Percentiles rank a stretch among this genome's conserved stretches.
These are phyloP conservation scores for Petrocephalus sullivani DNA, from an alignment of 2,797 vertebrate species.

Conservation along the genomic window DNA sequence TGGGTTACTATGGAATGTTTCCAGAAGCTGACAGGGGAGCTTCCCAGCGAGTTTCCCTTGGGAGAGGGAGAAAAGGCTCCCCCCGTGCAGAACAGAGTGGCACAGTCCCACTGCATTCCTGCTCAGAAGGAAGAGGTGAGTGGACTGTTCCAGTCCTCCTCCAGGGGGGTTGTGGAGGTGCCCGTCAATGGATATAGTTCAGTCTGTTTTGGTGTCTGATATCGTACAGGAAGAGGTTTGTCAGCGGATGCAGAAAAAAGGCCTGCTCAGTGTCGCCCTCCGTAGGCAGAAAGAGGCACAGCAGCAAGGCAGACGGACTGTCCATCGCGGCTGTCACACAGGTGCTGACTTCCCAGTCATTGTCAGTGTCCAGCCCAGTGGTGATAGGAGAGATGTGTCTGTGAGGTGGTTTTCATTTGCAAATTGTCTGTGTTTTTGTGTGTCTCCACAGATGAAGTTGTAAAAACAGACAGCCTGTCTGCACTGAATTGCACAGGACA, in stretches of 20 bases:
- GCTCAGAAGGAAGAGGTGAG: constrained; percentile 59
- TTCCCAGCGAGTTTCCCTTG: constrained; percentile 75
- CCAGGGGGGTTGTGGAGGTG: constrained; percentile 36
- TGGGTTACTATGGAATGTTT: constrained; percentile 29
- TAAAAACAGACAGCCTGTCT: constrained; percentile 8
- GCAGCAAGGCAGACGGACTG: constrained; percentile 61
- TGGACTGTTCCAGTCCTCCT: constrained; percentile 28
- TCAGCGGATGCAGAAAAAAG: constrained; percentile 73
- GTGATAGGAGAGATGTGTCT: neutral
- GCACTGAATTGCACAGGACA: neutral
- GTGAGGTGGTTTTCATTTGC: neutral
- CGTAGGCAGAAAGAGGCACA: constrained; percentile 62
- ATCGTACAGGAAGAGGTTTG: constrained; percentile 59
- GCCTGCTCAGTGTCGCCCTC: constrained; percentile 61
- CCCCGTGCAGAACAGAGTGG: constrained; percentile 64
- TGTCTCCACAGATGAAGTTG: constrained; percentile 10
- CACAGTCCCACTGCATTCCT: constrained; percentile 41
- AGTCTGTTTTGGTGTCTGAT: constrained; percentile 30
- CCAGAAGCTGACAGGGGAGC: constrained; percentile 81
- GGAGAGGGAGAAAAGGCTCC: constrained; percentile 79
- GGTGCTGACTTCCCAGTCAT: constrained; percentile 39
- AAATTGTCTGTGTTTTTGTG: neutral
- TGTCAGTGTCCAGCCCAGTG: neutral
- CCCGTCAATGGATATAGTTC: neutral
- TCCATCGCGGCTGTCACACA: constrained; percentile 69